These are phyloP conservation scores for Perithous albicinctus DNA, from an alignment of 2,888 invertebrate genomes.

Conservation along the genomic window DNA sequence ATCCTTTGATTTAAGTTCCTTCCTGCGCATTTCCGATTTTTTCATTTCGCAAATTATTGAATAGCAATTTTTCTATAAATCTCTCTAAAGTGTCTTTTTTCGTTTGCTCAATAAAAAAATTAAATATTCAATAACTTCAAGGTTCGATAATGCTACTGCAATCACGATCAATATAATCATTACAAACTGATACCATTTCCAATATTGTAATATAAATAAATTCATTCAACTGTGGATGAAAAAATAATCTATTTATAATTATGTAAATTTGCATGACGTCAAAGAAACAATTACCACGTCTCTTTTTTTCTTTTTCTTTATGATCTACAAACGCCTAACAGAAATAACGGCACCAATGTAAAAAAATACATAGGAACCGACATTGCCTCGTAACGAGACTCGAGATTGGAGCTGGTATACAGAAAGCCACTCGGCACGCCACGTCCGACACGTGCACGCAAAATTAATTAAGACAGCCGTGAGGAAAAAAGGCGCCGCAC, in stretches of 20 bases:
- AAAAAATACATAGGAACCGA: constrained; percentile 10
- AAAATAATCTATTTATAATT: not conserved
- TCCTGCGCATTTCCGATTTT: no score
- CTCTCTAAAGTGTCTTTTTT: no score
- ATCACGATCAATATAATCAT: not conserved
- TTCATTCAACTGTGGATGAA: not conserved
- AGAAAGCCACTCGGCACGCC: constrained; percentile 34
- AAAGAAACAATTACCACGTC: constrained; percentile 6
- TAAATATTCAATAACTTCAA: no score
- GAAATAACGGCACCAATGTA: not conserved
- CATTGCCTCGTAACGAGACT: constrained; percentile 30
- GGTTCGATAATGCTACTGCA: no score
- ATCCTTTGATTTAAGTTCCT: no score
- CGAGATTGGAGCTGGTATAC: constrained; percentile 11
- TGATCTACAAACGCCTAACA: not conserved
- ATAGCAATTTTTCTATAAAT: no score
- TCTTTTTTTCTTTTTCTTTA: not conserved
- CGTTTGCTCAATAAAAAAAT: no score
- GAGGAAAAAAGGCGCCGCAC: constrained; percentile 59
- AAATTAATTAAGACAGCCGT: constrained; percentile 72
- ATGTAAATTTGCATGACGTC: not conserved
- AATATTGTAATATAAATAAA: not conserved
- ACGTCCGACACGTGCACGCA: constrained; percentile 67
- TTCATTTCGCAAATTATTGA: no score
- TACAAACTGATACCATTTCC: not conserved